These are phyloP conservation scores for Eulemur albifrons DNA, from an alignment of 2,797 vertebrate species.

Conservation along the genomic window DNA sequence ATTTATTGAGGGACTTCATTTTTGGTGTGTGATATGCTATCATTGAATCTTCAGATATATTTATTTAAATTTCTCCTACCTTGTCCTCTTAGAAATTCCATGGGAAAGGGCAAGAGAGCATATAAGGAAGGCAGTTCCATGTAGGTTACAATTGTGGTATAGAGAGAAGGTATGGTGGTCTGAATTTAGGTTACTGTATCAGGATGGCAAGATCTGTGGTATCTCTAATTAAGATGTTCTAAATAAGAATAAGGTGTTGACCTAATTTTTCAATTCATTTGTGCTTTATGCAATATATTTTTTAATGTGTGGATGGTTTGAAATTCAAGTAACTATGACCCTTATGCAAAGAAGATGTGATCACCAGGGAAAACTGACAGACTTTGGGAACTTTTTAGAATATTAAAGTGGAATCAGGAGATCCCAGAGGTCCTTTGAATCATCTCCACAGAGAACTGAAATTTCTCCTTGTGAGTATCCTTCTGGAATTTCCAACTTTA, in stretches of 20 bases:
- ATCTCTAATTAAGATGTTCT: not conserved
- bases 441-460: conserved; percentile 92
- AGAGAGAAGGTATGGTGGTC: not conserved
- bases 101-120: not conserved
- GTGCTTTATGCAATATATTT: not conserved
- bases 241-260: not conserved
- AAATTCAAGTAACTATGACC: conserved; percentile 17
- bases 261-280: not conserved
- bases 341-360: not conserved
- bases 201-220: not conserved
- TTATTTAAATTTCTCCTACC: conserved; percentile 24
- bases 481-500: not conserved
- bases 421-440: conserved; percentile 91
- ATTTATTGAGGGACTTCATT: not conserved
- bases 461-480: conserved; percentile 91
- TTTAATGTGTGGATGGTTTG: conserved; percentile 2
- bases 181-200: not conserved
- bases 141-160: not conserved
- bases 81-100: not conserved
- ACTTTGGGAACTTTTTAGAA: conserved; percentile 86
- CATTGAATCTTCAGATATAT: not conserved
- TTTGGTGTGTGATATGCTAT: not conserved
- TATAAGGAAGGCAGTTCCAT: not conserved
- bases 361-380: conserved; percentile 45
- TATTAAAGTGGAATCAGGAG: conserved; percentile 90